phyloP scores from a whole-genome alignment of 1,140 invertebrate genomes.

The Sinonovacula constricta region DNA sequence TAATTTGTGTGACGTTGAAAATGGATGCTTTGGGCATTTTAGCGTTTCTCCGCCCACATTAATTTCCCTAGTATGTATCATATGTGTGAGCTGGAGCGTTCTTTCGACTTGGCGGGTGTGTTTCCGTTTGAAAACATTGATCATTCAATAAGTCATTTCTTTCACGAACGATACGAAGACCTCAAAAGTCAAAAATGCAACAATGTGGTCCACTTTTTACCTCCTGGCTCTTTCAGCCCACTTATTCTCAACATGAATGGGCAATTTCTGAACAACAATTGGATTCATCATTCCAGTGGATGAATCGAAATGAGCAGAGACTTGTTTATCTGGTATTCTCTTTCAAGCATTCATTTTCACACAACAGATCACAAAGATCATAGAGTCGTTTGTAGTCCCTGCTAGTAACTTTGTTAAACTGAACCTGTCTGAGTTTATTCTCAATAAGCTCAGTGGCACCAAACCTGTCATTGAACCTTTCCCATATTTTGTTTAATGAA shows the following conservation, averaged over 20 bases:
- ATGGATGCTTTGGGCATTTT: too few relatives aligned
- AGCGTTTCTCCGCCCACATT: too few relatives aligned
- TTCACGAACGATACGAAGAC: conserved; percentile 34
- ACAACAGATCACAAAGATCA: too few relatives aligned
- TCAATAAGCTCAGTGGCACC: conserved; percentile 40
- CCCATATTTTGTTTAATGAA: conserved; percentile 16
- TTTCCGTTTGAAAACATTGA: conserved; percentile 48
- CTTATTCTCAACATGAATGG: conserved; percentile 39
- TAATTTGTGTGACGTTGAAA: too few relatives aligned
- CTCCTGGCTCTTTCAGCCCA: conserved; percentile 39
- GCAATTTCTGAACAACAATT: conserved; percentile 47
- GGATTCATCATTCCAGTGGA: conserved; percentile 35
- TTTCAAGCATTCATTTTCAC: conserved; percentile 40
- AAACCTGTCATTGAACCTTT: conserved; percentile 34
- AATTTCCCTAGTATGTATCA: too few relatives aligned
- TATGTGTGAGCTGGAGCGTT: too few relatives aligned
- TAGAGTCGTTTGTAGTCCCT: too few relatives aligned
- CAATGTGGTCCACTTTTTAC: conserved; percentile 34
- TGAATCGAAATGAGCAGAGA: conserved; percentile 49
- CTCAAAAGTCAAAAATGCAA: conserved; percentile 46
- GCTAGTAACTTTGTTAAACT: too few relatives aligned
- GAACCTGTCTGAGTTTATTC: conserved; percentile 11
- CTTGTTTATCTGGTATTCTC: conserved; percentile 19
- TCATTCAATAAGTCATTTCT: conserved; percentile 33
- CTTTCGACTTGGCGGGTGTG: too few relatives aligned